Evolutionary conservation across 1,140 invertebrate species (phyloP), one percentile per base, ranked within the genome.

Genomic region (Druon quercuslanigerum): DNA sequence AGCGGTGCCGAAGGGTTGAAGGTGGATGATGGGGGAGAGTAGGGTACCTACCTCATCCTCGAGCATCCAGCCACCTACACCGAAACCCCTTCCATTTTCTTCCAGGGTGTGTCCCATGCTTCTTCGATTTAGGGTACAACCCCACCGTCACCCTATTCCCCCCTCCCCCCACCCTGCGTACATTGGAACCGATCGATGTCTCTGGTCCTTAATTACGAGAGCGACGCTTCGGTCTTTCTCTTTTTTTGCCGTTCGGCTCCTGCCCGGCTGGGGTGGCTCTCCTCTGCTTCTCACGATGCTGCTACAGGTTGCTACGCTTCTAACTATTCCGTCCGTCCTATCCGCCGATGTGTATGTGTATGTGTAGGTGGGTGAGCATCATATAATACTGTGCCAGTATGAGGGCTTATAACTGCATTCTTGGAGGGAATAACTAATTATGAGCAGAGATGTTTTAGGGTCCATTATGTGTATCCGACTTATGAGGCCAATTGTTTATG

Each of bases 91-190:
- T 76, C 85, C 83, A 84, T 85, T 89, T 85, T 85, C 83, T 86
- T 85, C 82, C 82, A 87, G 88, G 88, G 89, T 89, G 88, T 87
- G 87, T 87, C 88, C 84, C 86, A 83, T 86, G 85, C 86, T 86
- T 85, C 85, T 88, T 90, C 87, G 89, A 90, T 90, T 90, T 90
- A 87, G 87, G 89, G 85, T 88, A 88, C 88, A 85, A 89, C 88
- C 79, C 73, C 75, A 40, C 70, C 76, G 71, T 78, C 76, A 71
- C 50, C 71, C 75, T 40, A 13, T 50, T 54, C 40, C 16, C 50
- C 46, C 72, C 78, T 54, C 76, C 78, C 52, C 72, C 75, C 70
- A 79, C 33, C 72, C 80, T 79, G 72, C 82, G 80, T 83, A 75
- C 82, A 86, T 85, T 82, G 74, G 80, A 85, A 82, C 87, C 89